Conservation (phyloP, 2,888 invertebrate genomes). For the Dendrolimus houi region DNA sequence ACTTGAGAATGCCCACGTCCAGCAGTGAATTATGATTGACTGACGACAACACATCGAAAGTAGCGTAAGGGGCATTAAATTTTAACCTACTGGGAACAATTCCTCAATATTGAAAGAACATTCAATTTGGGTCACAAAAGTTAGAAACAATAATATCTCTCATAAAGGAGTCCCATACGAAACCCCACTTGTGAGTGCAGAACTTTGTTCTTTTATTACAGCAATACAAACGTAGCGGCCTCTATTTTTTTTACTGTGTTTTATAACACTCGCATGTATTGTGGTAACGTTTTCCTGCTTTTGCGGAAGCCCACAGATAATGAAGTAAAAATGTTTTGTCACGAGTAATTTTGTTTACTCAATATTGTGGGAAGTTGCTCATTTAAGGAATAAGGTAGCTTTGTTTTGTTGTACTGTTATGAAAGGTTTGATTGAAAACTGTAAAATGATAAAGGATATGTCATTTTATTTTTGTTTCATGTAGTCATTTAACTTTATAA, state of each 20-base stretch:
- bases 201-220: constrained; percentile 35
- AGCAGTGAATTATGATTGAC: no score
- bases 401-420: no score
- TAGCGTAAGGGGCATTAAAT: no score
- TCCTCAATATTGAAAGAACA: not conserved
- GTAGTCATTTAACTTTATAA: no score
- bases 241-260: constrained; percentile 16
- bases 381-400: no score
- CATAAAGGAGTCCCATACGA: constrained; percentile 21
- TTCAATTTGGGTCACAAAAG: not conserved
- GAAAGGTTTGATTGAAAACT: no score
- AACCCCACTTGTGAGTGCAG: constrained; percentile 23
- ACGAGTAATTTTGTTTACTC: constrained; percentile 1
- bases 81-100: not conserved
- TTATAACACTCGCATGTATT: not conserved
- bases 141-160: not conserved
- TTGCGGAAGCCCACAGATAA: constrained; percentile 6
- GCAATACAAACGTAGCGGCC: constrained; percentile 24
- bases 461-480: no score
- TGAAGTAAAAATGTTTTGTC: not conserved
- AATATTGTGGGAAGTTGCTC: no score
- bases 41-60: no score
- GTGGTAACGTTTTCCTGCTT: constrained; percentile 13
- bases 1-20: no score
- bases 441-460: no score